Evolutionary conservation across 2,888 invertebrate genomes (phyloP), one percentile per base, ranked within the genome.

Genomic region (Muscina levida): DNA sequence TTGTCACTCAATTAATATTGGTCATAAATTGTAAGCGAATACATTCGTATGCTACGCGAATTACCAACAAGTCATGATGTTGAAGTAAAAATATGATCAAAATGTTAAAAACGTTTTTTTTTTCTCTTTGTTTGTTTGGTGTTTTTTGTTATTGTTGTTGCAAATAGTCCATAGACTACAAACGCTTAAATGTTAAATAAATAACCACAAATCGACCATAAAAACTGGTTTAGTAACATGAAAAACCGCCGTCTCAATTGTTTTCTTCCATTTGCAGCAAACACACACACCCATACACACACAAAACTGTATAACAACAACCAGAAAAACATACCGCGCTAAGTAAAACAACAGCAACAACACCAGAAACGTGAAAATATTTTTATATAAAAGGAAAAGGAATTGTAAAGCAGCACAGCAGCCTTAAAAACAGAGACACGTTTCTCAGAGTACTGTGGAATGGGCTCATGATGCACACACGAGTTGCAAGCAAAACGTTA

Each of bases 131-230:
- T n/a, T n/a, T n/a, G n/a, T n/a, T n/a, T n/a, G n/a, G n/a, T n/a
- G n/a, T n/a, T n/a, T n/a, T n/a, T n/a, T n/a, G n/a, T n/a, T n/a
- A n/a, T n/a, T n/a, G n/a, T n/a, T n/a, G n/a, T n/a, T n/a, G 10
- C 42, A 72, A 31, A 31, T 5, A 31, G 31, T 8, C 31, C 3
- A 3, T 8, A 31, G 31, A 31, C 31, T 31, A 39, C 13, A 42
- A 39, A 73, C 44, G 53, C 71, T 74, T 56, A 68, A 81, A 77
- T 77, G 74, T 24, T 77, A 74, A 75, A 74, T 71, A 74, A 81
- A 74, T 72, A 77, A 77, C 70, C 67, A 68, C 77, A 77, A 81
- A 77, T 72, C 81, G 81, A 72, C 74, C 77, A 75, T 74, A 72
- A 75, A 31, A 81, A 81, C 81, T 72, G 74, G 81, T 81, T 81